Evolutionary conservation across 2,888 invertebrate species (phyloP).

Genomic region (Saturnia pavonia): DNA sequence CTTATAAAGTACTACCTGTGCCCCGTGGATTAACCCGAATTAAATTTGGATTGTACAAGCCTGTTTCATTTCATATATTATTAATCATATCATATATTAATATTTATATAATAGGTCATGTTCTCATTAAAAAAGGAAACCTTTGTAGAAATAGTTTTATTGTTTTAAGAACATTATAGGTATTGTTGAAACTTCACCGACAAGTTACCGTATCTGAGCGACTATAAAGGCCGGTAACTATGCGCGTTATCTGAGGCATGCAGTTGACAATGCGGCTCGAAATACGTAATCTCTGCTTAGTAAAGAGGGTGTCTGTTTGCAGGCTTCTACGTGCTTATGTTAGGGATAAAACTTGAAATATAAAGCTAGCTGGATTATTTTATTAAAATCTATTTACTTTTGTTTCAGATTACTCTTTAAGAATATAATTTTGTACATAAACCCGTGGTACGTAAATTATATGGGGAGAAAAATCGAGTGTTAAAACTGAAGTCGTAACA

Average conservation of each 20-base stretch:
- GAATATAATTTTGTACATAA: too few species aligned
- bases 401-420: too few species aligned
- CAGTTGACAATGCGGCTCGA: slow-evolving; percentile 33
- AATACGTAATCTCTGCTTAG: slow-evolving; percentile 32
- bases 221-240: slow-evolving; percentile 26
- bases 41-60: too few species aligned
- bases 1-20: neutral
- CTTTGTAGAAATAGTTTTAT: neutral
- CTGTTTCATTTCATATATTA: too few species aligned
- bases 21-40: too few species aligned
- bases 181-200: slow-evolving; percentile 9
- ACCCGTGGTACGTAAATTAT: too few species aligned
- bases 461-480: too few species aligned
- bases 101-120: neutral
- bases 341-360: neutral
- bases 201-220: slow-evolving; percentile 11
- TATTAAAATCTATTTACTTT: neutral
- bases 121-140: neutral
- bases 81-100: too few species aligned
- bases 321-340: slow-evolving; percentile 2
- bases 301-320: slow-evolving; percentile 11
- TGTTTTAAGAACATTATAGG: slow-evolving; percentile 5
- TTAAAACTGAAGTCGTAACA: too few species aligned
- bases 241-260: slow-evolving; percentile 30
- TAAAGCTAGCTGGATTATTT: neutral